phyloP scores from a whole-genome alignment of 2,888 invertebrate species.

The Aleiodes alternator region DNA sequence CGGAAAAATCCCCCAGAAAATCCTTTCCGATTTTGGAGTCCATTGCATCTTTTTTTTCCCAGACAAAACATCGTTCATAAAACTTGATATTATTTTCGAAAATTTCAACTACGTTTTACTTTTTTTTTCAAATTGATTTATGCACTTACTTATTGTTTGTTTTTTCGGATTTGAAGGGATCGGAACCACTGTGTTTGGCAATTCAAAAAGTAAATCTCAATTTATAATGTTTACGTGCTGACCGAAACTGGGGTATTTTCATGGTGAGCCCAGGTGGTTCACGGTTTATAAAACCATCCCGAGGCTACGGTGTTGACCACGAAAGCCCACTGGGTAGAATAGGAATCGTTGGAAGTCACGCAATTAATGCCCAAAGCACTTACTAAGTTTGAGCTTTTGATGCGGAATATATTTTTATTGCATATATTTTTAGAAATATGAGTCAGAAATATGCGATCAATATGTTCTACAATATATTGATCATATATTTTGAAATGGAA shows the following conservation, averaged over 20 bases:
- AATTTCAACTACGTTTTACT: neutral
- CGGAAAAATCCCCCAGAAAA: neutral
- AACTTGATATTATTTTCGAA: neutral
- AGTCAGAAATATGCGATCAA: too few relatives aligned
- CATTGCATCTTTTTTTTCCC: conserved; percentile 1
- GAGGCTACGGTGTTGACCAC: conserved; percentile 27
- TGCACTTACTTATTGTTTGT: neutral
- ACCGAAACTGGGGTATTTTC: conserved; percentile 18
- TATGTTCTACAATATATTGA: too few relatives aligned
- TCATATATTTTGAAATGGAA: too few relatives aligned
- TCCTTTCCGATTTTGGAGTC: neutral
- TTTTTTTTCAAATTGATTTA: neutral
- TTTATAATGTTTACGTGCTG: conserved; percentile 31
- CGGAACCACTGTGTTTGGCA: neutral
- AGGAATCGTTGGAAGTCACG: conserved; percentile 12
- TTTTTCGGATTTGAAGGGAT: conserved; percentile 7
- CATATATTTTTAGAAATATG: too few relatives aligned
- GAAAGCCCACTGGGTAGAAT: conserved; percentile 20
- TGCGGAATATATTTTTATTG: too few relatives aligned
- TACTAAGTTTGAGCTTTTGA: neutral
- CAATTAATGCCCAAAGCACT: conserved; percentile 10
- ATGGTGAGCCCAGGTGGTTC: conserved; percentile 26
- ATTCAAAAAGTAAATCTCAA: conserved; percentile 11
- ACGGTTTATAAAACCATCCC: conserved; percentile 32
- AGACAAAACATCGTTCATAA: neutral